These are phyloP conservation scores for Thereva unica DNA, from an alignment of 2,888 invertebrate species.

Conservation along the genomic window DNA sequence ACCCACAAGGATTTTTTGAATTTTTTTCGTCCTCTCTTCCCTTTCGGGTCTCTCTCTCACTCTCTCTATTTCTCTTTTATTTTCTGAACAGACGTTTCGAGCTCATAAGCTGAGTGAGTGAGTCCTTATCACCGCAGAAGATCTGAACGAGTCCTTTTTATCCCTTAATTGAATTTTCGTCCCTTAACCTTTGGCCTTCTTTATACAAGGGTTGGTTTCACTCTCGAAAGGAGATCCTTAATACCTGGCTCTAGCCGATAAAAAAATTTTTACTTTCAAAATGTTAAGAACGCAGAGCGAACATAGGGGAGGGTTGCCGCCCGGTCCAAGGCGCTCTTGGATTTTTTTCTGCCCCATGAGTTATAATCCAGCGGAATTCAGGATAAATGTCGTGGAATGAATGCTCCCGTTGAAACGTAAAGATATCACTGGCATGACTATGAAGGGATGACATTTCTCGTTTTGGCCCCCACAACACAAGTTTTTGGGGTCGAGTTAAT, in stretches of 20 bases:
- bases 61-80: conserved; percentile 2
- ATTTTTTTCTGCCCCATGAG: too few relatives aligned
- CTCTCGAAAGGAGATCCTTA: conserved; percentile 1
- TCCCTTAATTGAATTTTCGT: conserved; percentile 41
- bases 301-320: conserved; percentile 11
- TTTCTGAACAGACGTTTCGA: conserved; percentile 23
- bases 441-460: conserved; percentile 3
- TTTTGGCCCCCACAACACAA: neutral
- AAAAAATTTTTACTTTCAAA: conserved; percentile 4
- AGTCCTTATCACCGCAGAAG: conserved; percentile 37
- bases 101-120: conserved; percentile 27
- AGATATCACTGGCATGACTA: conserved; percentile 9
- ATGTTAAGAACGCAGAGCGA: conserved; percentile 1
- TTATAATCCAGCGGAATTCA: neutral
- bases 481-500: conserved; percentile 23
- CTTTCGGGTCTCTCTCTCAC: conserved; percentile 1
- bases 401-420: conserved; percentile 13
- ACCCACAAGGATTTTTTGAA: conserved; percentile 19
- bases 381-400: conserved; percentile 24
- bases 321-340: neutral
- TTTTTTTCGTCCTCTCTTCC: too few relatives aligned
- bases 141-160: conserved; percentile 39
- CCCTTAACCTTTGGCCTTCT: conserved; percentile 36
- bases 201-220: conserved; percentile 12
- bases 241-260: conserved; percentile 24